Evolutionary conservation across 2,888 invertebrate genomes (phyloP), one percentile per base, ranked within the genome.

Genomic region (Tolmerus cingulatus): DNA sequence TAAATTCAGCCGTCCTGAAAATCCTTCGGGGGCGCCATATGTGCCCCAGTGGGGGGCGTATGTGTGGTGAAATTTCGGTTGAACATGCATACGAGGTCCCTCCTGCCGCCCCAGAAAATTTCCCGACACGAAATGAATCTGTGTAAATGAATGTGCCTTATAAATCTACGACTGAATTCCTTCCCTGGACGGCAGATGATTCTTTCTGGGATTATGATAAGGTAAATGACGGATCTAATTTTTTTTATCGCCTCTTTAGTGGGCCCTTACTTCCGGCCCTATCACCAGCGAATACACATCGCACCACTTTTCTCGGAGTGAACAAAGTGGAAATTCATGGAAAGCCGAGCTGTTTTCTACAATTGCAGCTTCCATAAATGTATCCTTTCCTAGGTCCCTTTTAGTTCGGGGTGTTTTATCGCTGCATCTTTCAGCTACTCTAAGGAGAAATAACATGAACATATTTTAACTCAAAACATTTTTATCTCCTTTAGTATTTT

Each of bases 211-310:
- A 76, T 76, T 34, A 37, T 76, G 76, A 76, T 76, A 76, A 76
- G 76, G 76, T 76, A 34, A 76, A 76, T 76, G 34, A 76, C 76
- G 76, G 76, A 76, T 76, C 76, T 34, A 76, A 76, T 76, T 76
- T 76, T 76, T 76, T 76, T 76, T 76, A 76, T 76, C 76, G 76
- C 16, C 76, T 37, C 34, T 19, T 76, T 37, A 37, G 34, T 37
- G 76, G 37, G n/a, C 19, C 37, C 34, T n/a, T 34, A 76, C 37
- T 76, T 76, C 37, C 76, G 76, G 12, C n/a, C n/a, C 14, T 66
- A 16, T 37, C 14, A 76, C 34, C 66, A 66, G 27, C 66, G 19
- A 66, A 66, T 23, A 12, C 12, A 66, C 23, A 66, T 66, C 66
- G 76, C 37, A 76, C 37, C 37, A 76, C 76, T 76, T 34, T 2